phyloP scores from a whole-genome alignment of 2,113 vertebrate species.

The Chunga burmeisteri region DNA sequence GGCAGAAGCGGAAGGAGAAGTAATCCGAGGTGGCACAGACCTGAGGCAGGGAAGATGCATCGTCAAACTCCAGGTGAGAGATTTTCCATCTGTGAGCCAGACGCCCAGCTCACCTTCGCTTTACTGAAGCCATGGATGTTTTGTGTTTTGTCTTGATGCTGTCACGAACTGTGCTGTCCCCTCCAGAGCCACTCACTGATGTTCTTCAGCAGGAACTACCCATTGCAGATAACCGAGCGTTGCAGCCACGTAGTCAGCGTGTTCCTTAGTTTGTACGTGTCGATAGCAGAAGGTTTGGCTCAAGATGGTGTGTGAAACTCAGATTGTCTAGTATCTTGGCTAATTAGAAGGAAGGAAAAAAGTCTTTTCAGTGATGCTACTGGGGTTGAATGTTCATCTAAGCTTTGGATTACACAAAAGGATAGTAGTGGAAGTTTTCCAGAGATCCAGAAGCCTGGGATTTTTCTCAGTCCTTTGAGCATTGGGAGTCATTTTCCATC shows the following conservation, averaged over 20 bases:
- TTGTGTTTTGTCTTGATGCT: background rate
- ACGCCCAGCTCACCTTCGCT: background rate
- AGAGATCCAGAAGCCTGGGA: background rate
- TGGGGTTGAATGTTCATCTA: background rate
- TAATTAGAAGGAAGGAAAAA: background rate
- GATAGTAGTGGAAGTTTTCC: background rate
- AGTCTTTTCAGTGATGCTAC: background rate
- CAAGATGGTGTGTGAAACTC: background rate
- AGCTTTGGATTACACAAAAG: background rate
- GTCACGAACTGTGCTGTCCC: background rate
- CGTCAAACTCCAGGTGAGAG: background rate
- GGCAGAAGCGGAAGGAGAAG: background rate
- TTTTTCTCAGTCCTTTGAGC: background rate
- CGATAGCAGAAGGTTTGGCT: background rate
- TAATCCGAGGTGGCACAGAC: rapidly evolving
- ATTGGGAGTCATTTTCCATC: background rate
- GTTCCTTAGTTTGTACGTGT: background rate
- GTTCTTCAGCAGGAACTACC: background rate
- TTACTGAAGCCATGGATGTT: rapidly evolving
- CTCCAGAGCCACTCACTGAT: rapidly evolving
- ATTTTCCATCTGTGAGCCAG: background rate
- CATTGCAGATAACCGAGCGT: rapidly evolving
- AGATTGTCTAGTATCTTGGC: background rate
- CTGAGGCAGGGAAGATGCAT: background rate
- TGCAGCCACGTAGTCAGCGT: rapidly evolving